These are phyloP conservation scores for Meghimatium bilineatum DNA, from an alignment of 2,888 invertebrate species.

Conservation along the genomic window DNA sequence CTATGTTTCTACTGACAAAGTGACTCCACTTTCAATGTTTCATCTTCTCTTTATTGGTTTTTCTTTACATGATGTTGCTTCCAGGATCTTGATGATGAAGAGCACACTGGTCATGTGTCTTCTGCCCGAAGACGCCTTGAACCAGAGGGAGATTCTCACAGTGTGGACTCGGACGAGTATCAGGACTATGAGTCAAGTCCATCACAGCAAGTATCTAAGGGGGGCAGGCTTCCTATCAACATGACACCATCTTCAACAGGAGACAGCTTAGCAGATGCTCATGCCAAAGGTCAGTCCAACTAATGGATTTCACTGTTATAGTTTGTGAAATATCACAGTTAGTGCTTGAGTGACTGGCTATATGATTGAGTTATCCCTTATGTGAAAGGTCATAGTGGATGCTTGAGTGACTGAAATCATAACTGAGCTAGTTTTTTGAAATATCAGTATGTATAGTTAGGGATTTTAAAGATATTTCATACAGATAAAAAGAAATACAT, in stretches of 20 bases:
- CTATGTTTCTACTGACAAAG: no score
- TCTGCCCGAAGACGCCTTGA: constrained; percentile 44
- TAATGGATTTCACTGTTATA: no score
- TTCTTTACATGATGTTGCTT: not conserved
- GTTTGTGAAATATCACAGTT: not conserved
- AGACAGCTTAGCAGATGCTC: constrained; percentile 89
- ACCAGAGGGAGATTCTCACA: constrained; percentile 59
- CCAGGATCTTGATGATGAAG: constrained; percentile 60
- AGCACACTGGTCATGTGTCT: constrained; percentile 20
- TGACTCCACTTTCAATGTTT: no score
- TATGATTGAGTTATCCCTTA: no score
- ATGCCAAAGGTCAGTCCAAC: constrained; percentile 78
- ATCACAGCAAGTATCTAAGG: constrained; percentile 59
- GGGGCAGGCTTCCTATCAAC: constrained; percentile 41
- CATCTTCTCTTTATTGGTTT: not conserved
- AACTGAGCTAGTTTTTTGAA: no score
- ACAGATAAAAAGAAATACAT: no score
- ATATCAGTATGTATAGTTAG: no score
- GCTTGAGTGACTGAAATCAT: no score
- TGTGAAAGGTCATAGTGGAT: no score
- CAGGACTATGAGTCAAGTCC: constrained; percentile 74
- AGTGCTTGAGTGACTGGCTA: no score
- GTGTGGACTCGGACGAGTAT: constrained; percentile 71
- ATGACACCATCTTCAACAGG: constrained; percentile 88
- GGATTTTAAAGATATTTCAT: no score